Percentiles rank a stretch among this genome's conserved stretches.
Conservation (phyloP, 2,113 vertebrate genomes). For the Phyllostomus discolor region DNA sequence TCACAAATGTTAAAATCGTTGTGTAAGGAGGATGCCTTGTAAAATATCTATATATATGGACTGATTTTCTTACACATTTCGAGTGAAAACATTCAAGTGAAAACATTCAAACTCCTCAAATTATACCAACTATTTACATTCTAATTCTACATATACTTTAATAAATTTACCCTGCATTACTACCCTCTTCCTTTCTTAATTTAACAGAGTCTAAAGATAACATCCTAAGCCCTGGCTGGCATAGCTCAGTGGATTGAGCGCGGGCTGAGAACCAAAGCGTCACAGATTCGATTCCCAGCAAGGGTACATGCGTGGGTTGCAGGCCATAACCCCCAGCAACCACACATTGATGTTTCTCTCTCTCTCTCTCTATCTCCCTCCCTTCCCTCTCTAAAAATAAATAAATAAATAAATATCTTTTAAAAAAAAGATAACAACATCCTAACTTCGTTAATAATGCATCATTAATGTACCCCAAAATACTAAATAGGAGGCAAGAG, state of each 20-base stretch:
- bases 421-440: slow-evolving; percentile 25
- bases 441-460: slow-evolving; percentile 34
- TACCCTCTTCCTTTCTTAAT: slow-evolving; percentile 27
- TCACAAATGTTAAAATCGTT: neutral
- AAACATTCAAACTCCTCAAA: neutral
- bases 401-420: too few species aligned
- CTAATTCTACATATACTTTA: neutral
- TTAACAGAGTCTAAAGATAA: slow-evolving; percentile 44
- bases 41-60: neutral
- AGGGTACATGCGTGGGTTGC: too few species aligned
- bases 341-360: too few species aligned
- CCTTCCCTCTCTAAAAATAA: too few species aligned
- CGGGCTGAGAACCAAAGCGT: too few species aligned
- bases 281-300: too few species aligned
- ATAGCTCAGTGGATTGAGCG: too few species aligned
- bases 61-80: neutral
- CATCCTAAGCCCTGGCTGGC: too few species aligned
- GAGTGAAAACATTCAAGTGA: neutral
- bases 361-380: too few species aligned
- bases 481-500: neutral
- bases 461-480: slow-evolving; percentile 15
- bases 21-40: neutral
- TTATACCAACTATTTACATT: neutral
- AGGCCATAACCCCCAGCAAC: too few species aligned
- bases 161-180: neutral